Conservation (phyloP, 1,140 invertebrate genomes). For the Pseudomyrmex concolor region DNA sequence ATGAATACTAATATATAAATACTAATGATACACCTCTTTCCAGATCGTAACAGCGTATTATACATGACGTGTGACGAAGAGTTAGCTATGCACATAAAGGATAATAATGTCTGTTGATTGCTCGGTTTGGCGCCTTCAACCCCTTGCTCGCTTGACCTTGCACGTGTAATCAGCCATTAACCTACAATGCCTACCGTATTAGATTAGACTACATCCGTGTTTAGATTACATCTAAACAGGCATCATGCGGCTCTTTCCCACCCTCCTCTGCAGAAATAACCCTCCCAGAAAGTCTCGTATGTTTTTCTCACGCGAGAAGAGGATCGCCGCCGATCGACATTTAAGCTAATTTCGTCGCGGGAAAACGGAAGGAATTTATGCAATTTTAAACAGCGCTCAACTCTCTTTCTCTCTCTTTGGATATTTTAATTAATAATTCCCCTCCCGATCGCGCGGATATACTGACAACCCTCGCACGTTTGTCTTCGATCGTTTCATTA, state of each 20-base stretch:
- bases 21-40: neutral
- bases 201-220: constrained; percentile 19
- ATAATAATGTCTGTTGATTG: constrained; percentile 35
- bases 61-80: too few species aligned
- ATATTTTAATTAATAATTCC: too few species aligned
- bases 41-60: constrained; percentile 2
- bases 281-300: neutral
- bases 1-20: too few species aligned
- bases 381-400: neutral
- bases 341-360: neutral
- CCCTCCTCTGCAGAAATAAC: neutral
- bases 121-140: constrained; percentile 31
- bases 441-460: too few species aligned
- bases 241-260: constrained; percentile 10
- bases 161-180: constrained; percentile 37
- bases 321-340: neutral
- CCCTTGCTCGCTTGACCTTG: constrained; percentile 19
- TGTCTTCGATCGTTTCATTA: constrained; percentile 1
- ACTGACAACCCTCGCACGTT: neutral
- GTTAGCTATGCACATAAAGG: constrained; percentile 2
- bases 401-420: too few species aligned
- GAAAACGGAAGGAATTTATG: neutral
- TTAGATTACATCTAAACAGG: constrained; percentile 42
- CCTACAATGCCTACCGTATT: constrained; percentile 14
- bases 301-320: neutral